Percentiles rank a stretch among this genome's conserved stretches.
Conservation (phyloP, 2,113 vertebrate species). For the Caloenas nicobarica region DNA sequence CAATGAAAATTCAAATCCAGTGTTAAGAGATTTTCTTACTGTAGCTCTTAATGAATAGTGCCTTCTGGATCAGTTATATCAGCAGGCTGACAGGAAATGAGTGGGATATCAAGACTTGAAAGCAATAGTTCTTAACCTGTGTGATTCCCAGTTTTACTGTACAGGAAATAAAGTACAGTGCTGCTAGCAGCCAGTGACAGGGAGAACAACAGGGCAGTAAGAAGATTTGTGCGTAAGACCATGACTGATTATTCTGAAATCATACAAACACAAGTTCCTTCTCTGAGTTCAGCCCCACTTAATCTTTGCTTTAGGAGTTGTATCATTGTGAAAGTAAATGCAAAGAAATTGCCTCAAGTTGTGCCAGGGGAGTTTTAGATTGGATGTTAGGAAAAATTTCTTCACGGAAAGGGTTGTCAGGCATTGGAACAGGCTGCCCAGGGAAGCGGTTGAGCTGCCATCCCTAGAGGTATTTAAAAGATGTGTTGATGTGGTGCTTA, state of each 20-base stretch:
- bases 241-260: not conserved
- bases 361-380: too few relatives aligned
- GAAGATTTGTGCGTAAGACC: not conserved
- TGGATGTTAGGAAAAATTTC: too few relatives aligned
- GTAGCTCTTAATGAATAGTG: constrained; percentile 55
- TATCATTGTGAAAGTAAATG: not conserved
- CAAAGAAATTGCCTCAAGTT: not conserved
- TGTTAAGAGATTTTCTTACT: constrained; percentile 34
- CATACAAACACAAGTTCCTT: not conserved
- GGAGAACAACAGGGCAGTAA: not conserved
- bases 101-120: constrained; percentile 47
- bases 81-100: constrained; percentile 64
- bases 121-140: constrained; percentile 61
- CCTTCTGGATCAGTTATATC: constrained; percentile 51
- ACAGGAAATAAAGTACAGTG: not conserved
- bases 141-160: not conserved
- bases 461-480: too few relatives aligned
- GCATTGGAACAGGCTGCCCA: too few relatives aligned
- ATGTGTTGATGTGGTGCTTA: too few relatives aligned
- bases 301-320: not conserved
- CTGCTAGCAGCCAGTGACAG: not conserved
- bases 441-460: too few relatives aligned
- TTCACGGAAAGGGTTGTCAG: too few relatives aligned
- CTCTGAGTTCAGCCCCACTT: not conserved
- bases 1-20: constrained; percentile 49